phyloP scores from a whole-genome alignment of 2,113 vertebrate species.

The Anseranas semipalmata region DNA sequence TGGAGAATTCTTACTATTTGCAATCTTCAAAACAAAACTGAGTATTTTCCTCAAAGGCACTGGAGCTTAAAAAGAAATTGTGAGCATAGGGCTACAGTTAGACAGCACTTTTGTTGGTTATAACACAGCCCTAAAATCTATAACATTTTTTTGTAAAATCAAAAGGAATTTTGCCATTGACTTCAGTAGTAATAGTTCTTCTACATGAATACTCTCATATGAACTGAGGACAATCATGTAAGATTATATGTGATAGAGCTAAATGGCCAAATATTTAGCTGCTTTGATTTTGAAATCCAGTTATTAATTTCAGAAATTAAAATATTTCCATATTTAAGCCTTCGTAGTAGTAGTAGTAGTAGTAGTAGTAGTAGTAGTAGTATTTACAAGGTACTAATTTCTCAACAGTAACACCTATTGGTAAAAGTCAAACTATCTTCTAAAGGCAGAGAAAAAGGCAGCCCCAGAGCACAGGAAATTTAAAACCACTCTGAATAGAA shows the following conservation, averaged over 20 bases:
- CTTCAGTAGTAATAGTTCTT: neutral
- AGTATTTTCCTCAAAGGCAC: neutral
- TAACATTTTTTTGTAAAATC: neutral
- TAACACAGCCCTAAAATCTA: neutral
- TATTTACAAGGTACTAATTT: neutral
- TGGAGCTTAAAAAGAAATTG: neutral
- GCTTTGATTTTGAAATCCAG: neutral
- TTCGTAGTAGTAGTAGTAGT: neutral
- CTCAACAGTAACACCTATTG: neutral
- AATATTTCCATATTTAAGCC: neutral
- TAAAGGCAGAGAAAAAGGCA: neutral
- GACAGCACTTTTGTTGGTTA: neutral
- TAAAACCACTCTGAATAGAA: constrained; percentile 2
- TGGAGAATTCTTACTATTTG: neutral
- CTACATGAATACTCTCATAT: neutral
- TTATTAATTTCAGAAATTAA: neutral
- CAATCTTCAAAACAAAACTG: neutral
- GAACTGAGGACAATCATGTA: neutral
- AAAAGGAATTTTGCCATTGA: neutral
- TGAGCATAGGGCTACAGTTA: neutral
- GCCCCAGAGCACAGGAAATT: neutral
- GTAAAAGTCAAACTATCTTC: neutral
- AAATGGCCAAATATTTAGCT: neutral
- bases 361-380: neutral
- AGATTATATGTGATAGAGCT: neutral